Base-by-base conservation (phyloP, 2,113 vertebrate genomes). In the Tenrec ecaudatus region DNA sequence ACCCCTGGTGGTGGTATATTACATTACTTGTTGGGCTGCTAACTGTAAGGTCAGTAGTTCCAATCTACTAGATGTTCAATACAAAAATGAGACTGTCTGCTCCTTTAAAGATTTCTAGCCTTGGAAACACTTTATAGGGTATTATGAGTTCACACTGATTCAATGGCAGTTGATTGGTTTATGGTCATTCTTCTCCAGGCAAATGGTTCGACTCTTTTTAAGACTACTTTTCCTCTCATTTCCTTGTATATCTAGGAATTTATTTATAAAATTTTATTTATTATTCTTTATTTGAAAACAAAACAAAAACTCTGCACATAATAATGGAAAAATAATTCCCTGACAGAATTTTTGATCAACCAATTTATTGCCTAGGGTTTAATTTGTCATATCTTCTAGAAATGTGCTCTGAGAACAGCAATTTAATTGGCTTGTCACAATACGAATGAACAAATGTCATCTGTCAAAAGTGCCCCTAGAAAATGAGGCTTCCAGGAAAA, bases 221-320 rank as follows among this genome's bases (percentile, higher is more conserved):
- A 57, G 29, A 77, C 38, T 91, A 87, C 10, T 6, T 58, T 58
- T 16, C 33, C 1, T 1, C 14, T 86, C 36, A 57, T 79, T 90
- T 88, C 27, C 29, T 10, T 60, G 82, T 62, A 19, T 36, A 89
- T 94, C 14, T 11, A 88, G 31, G 38, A 89, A 85, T 16, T 83
- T 10, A 92, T 82, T 17, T 89, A 43, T 84, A 76, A 90, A 93
- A 96, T 81, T 82, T 85, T 76, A 57, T 75, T 91, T 95, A 60
- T 88, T 73, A 47, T 82, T 31, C 20, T 69, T 14, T 73, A 89
- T 95, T 82, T 92, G 20, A 85, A 90, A 96, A 36, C 3, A 69
- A 94, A 85, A 69, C 29, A 88, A 73, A 88, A 90, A 58, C 60
- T 81, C 31, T 86, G 23, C 23, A 66, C 23, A 66, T 29, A 23